phyloP scores from a whole-genome alignment of 2,888 invertebrate genomes.

The Marasmarcha lunaedactyla region DNA sequence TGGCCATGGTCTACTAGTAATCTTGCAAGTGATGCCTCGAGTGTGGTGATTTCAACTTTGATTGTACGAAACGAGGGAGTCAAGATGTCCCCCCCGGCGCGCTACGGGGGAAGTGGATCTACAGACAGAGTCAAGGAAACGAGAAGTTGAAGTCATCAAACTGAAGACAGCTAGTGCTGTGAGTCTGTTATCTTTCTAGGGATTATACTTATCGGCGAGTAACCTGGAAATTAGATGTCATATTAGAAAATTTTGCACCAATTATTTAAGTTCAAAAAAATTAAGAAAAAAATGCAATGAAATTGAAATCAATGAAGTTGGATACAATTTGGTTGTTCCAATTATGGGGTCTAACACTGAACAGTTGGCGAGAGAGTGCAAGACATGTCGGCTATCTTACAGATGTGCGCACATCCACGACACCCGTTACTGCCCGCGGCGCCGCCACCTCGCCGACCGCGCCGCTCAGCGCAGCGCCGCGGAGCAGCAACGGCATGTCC shows the following conservation, averaged over 20 bases:
- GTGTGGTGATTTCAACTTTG: slow-evolving; percentile 38
- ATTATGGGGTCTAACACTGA: slow-evolving; percentile 29
- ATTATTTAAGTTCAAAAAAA: slow-evolving; percentile 47
- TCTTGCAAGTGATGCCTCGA: slow-evolving; percentile 54
- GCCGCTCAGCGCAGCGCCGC: too few species aligned
- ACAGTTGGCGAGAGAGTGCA: slow-evolving; percentile 31
- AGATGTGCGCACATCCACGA: slow-evolving; percentile 21
- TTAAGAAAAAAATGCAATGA: slow-evolving; percentile 22
- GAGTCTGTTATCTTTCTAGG: slow-evolving; percentile 54
- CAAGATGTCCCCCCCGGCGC: too few species aligned
- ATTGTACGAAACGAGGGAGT: too few species aligned
- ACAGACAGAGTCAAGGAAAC: too few species aligned
- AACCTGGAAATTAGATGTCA: slow-evolving; percentile 68
- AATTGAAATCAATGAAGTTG: slow-evolving; percentile 31
- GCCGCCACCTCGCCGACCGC: too few species aligned
- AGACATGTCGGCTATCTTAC: slow-evolving; percentile 25
- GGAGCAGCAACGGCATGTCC: too few species aligned
- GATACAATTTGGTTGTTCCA: slow-evolving; percentile 58
- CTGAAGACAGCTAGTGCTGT: slow-evolving; percentile 51
- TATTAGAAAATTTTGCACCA: slow-evolving; percentile 68
- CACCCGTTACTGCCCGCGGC: neutral
- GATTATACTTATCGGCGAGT: slow-evolving; percentile 64
- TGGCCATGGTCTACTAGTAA: slow-evolving; percentile 36
- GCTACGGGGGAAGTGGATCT: neutral
- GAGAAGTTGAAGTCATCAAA: slow-evolving; percentile 34